A percentile compares a stretch with the other conserved stretches of the same genome.
Conservation (phyloP, 1,140 invertebrate species). For the Lucilia sericata region DNA sequence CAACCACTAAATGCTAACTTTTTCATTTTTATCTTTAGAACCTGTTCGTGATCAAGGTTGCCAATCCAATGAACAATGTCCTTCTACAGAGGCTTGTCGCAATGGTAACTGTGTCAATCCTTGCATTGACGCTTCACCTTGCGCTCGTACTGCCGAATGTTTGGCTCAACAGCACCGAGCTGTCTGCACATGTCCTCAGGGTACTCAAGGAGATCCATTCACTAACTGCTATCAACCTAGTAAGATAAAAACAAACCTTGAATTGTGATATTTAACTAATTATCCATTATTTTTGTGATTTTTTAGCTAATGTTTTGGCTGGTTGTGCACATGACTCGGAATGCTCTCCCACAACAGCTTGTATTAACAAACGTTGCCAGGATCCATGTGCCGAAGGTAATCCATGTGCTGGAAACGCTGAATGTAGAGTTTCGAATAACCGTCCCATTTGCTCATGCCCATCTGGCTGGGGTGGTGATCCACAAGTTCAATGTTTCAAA, state of each 20-base stretch:
- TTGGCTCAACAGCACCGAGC: conserved; percentile 80
- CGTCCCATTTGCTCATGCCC: conserved; percentile 85
- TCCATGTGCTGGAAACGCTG: conserved; percentile 83
- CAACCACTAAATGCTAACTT: conserved; percentile 23
- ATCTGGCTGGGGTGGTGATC: conserved; percentile 87
- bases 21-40: conserved; percentile 55
- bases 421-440: conserved; percentile 80
- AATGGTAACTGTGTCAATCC: conserved; percentile 82
- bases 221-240: conserved; percentile 78
- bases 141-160: conserved; percentile 84
- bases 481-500: conserved; percentile 86
- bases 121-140: conserved; percentile 80
- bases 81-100: conserved; percentile 78
- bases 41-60: conserved; percentile 75
- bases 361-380: conserved; percentile 81
- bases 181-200: conserved; percentile 80
- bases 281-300: background rate
- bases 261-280: background rate
- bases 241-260: conserved; percentile 49
- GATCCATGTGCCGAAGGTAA: conserved; percentile 81
- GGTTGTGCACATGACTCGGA: conserved; percentile 80
- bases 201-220: conserved; percentile 83
- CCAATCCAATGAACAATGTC: conserved; percentile 78
- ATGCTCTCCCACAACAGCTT: conserved; percentile 81
- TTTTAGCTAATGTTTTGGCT: conserved; percentile 67